Percentiles rank a stretch among this genome's conserved stretches.
Evolutionary conservation across 2,888 invertebrate species (phyloP).

Genomic region (Salticus scenicus): DNA sequence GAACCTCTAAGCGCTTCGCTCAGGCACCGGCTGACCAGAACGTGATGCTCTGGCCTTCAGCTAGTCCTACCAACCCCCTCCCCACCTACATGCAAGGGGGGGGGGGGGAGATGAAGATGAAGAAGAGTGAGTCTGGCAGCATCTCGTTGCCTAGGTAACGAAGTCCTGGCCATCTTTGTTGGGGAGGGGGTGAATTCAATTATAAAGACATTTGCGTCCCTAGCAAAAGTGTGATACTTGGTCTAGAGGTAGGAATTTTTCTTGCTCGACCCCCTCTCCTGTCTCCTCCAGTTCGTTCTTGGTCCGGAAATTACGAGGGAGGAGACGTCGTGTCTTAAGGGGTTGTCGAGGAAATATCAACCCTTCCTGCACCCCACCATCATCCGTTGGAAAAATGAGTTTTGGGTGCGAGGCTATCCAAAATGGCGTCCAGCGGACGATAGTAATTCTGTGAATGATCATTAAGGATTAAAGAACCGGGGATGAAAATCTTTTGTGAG

Average conservation of each 20-base stretch:
- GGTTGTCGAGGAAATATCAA: slow-evolving; percentile 59
- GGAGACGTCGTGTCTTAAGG: slow-evolving; percentile 63
- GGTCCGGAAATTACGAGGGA: slow-evolving; percentile 65
- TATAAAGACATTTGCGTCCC: slow-evolving; percentile 68
- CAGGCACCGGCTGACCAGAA: slow-evolving; percentile 45
- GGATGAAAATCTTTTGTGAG: not conserved
- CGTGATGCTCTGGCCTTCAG: slow-evolving; percentile 46
- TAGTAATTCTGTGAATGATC: slow-evolving; percentile 48
- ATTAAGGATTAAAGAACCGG: slow-evolving; percentile 38
- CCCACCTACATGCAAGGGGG: slow-evolving; percentile 20
- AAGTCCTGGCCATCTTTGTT: slow-evolving; percentile 57
- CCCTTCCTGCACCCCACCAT: slow-evolving; percentile 50
- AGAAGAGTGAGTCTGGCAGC: slow-evolving; percentile 53
- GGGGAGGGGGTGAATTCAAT: slow-evolving; percentile 62
- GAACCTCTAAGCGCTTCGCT: slow-evolving; percentile 21
- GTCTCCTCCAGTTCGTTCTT: slow-evolving; percentile 34
- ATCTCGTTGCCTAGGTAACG: slow-evolving; percentile 60
- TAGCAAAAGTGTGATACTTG: slow-evolving; percentile 69
- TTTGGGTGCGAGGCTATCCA: slow-evolving; percentile 38
- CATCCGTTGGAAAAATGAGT: slow-evolving; percentile 55
- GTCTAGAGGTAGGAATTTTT: slow-evolving; percentile 61
- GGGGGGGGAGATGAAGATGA: slow-evolving; percentile 30
- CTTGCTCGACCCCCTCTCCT: slow-evolving; percentile 46
- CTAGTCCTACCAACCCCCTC: slow-evolving; percentile 12
- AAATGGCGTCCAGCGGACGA: slow-evolving; percentile 63